Percentiles rank a stretch among this genome's conserved stretches.
phyloP scores from a whole-genome alignment of 2,113 vertebrate genomes.

The Indicator indicator region DNA sequence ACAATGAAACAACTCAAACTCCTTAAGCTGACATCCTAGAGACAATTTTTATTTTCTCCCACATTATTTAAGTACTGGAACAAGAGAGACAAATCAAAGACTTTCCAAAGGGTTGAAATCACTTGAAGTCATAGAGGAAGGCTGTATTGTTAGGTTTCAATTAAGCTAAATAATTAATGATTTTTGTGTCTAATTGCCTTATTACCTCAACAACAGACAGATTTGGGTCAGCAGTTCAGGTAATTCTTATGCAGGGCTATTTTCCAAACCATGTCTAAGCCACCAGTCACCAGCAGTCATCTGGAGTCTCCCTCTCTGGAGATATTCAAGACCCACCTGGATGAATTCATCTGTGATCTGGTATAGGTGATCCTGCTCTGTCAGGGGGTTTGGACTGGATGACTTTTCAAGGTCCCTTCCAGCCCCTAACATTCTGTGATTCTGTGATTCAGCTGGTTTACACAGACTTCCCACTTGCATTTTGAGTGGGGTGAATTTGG shows the following conservation, averaged over 20 bases:
- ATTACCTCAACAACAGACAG: background rate
- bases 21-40: background rate
- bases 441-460: background rate
- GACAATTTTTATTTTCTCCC: background rate
- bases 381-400: no score
- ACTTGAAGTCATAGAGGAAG: background rate
- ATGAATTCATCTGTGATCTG: no score
- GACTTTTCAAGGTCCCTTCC: no score
- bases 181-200: slow-evolving; percentile 45
- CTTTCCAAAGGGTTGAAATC: slow-evolving; percentile 24
- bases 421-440: no score
- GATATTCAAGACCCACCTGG: no score
- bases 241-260: background rate
- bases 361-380: no score
- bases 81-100: background rate
- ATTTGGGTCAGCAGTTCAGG: slow-evolving; percentile 16
- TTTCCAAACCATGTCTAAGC: background rate
- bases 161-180: slow-evolving; percentile 59
- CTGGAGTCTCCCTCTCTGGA: no score
- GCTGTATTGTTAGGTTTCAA: slow-evolving; percentile 19
- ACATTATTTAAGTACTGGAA: background rate
- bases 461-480: background rate
- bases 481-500: background rate
- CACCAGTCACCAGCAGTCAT: background rate
- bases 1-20: background rate